Evolutionary conservation across 2,888 invertebrate genomes (phyloP), one percentile per base, ranked within the genome.

Genomic region (Rhyacophila evoluta): DNA sequence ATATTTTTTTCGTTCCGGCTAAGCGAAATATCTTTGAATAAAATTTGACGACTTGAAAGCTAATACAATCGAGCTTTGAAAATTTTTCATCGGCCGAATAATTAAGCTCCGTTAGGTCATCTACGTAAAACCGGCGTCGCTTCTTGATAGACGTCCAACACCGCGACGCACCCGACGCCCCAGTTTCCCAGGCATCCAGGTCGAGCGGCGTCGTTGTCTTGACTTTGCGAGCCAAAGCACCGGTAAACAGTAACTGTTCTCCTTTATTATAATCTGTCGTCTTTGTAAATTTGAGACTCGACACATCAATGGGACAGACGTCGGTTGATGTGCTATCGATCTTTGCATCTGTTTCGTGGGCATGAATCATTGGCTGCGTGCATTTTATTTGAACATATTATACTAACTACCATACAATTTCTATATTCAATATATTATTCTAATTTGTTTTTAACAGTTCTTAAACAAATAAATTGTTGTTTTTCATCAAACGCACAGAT

Each of bases 111-210:
- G 25, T 55, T 55, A 10, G 55, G 55, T 25, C 55, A 55, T 55
- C 55, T 1, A 55, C 12, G 8, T 10, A 19, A 55, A 19, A 55
- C 25, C 55, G 55, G 55, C 55, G 55, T 55, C 55, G 55, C 19
- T 55, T 55, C 2, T 41, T 41, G 41, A 41, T 41, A 41, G 15
- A 15, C 41, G 41, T 41, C 41, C 41, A 41, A 41, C 15, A n/a
- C 15, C n/a, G 41, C 15, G 41, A 41, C 41, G 41, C 41, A 15
- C 19, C 12, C 15, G 2, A 15, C 41, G 41, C 15, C 6, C 41
- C 41, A 8, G 55, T 55, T 55, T 19, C 55, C 55, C 19, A 55
- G 55, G 25, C 55, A 55, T 55, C 55, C 55, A 55, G 55, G 55
- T 55, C 25, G 55, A 15, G 19, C 25, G 25, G 55, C 55, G 55